Percentiles rank a stretch among this genome's conserved stretches.
These are phyloP conservation scores for Andricus grossulariae DNA, from an alignment of 1,140 invertebrate genomes.

Conservation along the genomic window DNA sequence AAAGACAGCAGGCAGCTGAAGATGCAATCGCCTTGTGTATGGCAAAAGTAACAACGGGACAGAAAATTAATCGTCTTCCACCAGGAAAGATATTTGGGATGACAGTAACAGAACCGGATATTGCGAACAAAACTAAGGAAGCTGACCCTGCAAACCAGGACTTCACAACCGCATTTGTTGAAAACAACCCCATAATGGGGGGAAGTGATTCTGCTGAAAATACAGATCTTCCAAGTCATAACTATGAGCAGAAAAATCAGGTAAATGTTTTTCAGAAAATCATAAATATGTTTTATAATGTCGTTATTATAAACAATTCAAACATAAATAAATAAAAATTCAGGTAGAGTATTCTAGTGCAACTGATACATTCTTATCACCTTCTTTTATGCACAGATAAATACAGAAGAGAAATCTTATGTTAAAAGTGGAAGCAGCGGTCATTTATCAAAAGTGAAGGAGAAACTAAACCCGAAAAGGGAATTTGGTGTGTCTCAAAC, in stretches of 20 bases:
- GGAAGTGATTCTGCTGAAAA: not conserved
- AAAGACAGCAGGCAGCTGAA: constrained; percentile 97
- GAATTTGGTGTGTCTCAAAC: constrained; percentile 74
- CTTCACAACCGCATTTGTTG: not conserved
- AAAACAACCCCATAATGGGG: not conserved
- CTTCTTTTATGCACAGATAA: not conserved
- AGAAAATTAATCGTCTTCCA: constrained; percentile 87
- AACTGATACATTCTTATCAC: too few relatives aligned
- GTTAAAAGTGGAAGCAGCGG: not conserved
- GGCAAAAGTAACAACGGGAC: constrained; percentile 92
- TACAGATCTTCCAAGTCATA: not conserved
- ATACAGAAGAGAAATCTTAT: not conserved
- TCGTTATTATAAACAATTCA: too few relatives aligned
- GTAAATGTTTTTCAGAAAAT: not conserved
- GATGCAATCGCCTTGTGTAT: constrained; percentile 96
- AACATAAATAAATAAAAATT: too few relatives aligned
- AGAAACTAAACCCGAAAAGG: not conserved
- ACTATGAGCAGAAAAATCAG: not conserved
- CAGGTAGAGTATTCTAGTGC: too few relatives aligned
- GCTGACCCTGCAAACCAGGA: not conserved
- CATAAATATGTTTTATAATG: too few relatives aligned
- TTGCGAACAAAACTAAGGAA: not conserved
- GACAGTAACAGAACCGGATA: constrained; percentile 81
- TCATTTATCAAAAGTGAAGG: not conserved
- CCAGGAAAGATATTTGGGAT: constrained; percentile 94